Evolutionary conservation across 2,888 invertebrate genomes (phyloP).

Genomic region (Nephrotoma guestfalica): DNA sequence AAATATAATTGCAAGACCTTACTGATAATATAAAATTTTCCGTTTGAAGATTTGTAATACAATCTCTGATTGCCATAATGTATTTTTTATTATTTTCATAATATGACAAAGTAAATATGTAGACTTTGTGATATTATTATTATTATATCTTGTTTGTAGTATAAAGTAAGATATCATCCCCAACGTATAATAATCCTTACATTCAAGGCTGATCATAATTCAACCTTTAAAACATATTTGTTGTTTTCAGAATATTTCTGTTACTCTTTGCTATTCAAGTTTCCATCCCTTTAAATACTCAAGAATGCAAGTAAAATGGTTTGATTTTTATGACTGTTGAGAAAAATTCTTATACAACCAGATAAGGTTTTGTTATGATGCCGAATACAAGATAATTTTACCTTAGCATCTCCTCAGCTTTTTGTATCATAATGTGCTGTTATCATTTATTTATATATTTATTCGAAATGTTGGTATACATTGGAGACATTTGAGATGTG

Average conservation of each 20-base stretch:
- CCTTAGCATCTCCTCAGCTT: neutral
- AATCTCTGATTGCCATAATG: neutral
- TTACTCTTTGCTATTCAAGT: neutral
- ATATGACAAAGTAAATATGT: neutral
- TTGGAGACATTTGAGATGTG: too few species aligned
- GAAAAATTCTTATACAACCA: neutral
- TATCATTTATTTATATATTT: too few species aligned
- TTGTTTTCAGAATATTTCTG: neutral
- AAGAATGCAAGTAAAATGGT: neutral
- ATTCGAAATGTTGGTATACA: too few species aligned
- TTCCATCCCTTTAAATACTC: neutral
- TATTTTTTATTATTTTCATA: neutral
- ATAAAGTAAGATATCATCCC: neutral
- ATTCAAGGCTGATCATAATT: neutral
- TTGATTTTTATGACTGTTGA: neutral
- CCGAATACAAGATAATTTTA: neutral
- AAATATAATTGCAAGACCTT: neutral
- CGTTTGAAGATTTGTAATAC: neutral
- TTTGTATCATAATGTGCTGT: neutral
- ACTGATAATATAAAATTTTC: neutral
- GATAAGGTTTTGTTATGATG: neutral
- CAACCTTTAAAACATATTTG: neutral
- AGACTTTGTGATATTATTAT: neutral
- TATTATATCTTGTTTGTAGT: neutral
- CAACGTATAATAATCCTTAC: neutral